phyloP scores from a whole-genome alignment of 2,113 vertebrate genomes.

The Brachyhypopomus gauderio region DNA sequence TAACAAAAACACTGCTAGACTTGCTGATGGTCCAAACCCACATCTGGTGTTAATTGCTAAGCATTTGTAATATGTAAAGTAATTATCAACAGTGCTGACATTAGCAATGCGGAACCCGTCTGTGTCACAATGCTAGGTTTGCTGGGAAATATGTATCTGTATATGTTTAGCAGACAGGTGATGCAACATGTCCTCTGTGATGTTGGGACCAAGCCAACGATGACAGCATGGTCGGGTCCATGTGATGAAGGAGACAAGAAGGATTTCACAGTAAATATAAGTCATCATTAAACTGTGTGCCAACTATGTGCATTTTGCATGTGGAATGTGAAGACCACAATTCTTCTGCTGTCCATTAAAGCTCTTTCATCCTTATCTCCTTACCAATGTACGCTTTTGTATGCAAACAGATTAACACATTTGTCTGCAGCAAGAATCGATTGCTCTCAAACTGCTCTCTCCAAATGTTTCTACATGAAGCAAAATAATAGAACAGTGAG shows the following conservation, averaged over 20 bases:
- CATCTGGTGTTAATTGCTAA: constrained; percentile 15
- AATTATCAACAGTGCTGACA: constrained; percentile 44
- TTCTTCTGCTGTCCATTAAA: constrained; percentile 17
- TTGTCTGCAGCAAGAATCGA: constrained; percentile 45
- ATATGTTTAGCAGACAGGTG: constrained; percentile 9
- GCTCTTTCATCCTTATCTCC: constrained; percentile 6
- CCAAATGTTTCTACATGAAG: constrained; percentile 39
- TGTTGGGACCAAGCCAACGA: not conserved
- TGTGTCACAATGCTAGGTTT: not conserved
- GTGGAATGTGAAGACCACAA: not conserved
- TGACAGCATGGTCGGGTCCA: not conserved
- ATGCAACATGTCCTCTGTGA: not conserved
- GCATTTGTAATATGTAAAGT: constrained; percentile 25
- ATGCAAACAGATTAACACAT: constrained; percentile 1
- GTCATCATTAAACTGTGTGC: not conserved
- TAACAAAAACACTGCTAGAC: not conserved
- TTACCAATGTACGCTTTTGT: constrained; percentile 5
- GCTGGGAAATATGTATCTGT: constrained; percentile 13
- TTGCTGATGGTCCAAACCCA: constrained; percentile 7
- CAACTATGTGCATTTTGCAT: not conserved
- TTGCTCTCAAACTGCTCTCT: constrained; percentile 47
- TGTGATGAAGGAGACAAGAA: not conserved
- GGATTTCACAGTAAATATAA: not conserved
- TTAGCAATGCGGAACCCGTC: not conserved
- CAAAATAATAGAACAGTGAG: not conserved